Percentiles rank a stretch among this genome's conserved stretches.
Conservation (phyloP, 2,797 vertebrate species). For the Takifugu ocellatus region DNA sequence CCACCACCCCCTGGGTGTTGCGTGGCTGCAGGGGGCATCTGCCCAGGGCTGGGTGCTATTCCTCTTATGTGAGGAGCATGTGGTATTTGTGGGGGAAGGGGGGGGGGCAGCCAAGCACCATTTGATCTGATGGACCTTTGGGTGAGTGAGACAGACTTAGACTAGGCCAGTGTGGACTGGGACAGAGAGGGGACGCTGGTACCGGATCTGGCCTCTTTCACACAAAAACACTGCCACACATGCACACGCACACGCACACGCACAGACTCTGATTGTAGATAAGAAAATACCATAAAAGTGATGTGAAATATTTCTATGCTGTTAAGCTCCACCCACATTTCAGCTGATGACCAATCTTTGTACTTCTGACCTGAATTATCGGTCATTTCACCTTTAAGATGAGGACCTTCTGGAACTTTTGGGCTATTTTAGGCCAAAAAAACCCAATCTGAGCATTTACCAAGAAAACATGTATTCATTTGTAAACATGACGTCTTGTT, state of each 20-base stretch:
- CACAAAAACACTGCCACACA: slow-evolving; percentile 30
- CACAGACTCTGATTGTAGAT: background rate
- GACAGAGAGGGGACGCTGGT: slow-evolving; percentile 17
- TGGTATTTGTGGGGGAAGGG: slow-evolving; percentile 18
- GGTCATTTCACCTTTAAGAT: too few relatives aligned
- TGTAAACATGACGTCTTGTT: too few relatives aligned
- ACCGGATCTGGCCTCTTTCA: slow-evolving; percentile 47
- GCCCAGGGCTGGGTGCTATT: slow-evolving; percentile 35
- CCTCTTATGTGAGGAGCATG: slow-evolving; percentile 35
- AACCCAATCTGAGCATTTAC: too few relatives aligned
- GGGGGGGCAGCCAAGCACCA: slow-evolving; percentile 30
- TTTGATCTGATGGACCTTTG: slow-evolving; percentile 20
- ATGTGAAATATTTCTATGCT: too few relatives aligned
- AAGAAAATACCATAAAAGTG: slow-evolving; percentile 27
- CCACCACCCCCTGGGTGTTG: slow-evolving; percentile 29
- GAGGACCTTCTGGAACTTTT: too few relatives aligned
- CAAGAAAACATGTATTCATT: too few relatives aligned
- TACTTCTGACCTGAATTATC: too few relatives aligned
- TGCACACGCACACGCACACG: slow-evolving; percentile 16
- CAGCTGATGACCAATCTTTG: too few relatives aligned
- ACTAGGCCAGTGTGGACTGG: background rate
- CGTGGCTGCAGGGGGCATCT: slow-evolving; percentile 32
- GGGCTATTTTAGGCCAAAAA: too few relatives aligned
- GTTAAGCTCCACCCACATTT: too few relatives aligned
- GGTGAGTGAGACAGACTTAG: slow-evolving; percentile 43